A percentile compares a stretch with the other conserved stretches of the same genome.
phyloP scores from a whole-genome alignment of 2,888 invertebrate species.

The Erebia palarica region DNA sequence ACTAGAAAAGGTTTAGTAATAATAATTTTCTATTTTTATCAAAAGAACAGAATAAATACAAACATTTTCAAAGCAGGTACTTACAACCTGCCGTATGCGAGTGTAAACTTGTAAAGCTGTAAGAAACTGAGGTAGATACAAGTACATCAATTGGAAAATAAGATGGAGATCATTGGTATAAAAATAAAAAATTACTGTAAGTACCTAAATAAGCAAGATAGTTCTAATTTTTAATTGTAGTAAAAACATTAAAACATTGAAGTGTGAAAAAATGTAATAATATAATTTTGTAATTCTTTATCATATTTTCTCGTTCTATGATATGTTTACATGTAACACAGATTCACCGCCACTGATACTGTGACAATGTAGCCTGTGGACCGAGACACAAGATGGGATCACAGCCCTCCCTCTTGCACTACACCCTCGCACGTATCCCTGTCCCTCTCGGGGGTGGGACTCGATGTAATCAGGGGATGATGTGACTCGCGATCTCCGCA shows the following conservation, averaged over 20 bases:
- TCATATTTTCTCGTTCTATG: slow-evolving; percentile 7
- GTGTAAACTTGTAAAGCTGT: too few species aligned
- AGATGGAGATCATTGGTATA: too few species aligned
- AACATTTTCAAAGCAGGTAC: too few species aligned
- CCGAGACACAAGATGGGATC: slow-evolving; percentile 85
- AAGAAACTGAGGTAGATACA: not conserved
- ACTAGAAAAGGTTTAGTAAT: too few species aligned
- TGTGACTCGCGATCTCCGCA: slow-evolving; percentile 81
- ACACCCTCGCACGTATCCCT: slow-evolving; percentile 36
- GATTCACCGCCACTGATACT: slow-evolving; percentile 67
- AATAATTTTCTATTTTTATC: not conserved
- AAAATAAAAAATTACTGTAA: not conserved
- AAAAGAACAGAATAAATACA: too few species aligned
- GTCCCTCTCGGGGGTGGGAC: slow-evolving; percentile 76
- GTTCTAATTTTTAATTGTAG: not conserved
- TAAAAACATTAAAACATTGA: not conserved
- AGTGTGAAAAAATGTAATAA: not conserved
- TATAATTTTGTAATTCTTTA: not conserved
- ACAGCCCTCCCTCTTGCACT: slow-evolving; percentile 65
- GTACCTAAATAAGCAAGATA: not conserved
- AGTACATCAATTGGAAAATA: not conserved
- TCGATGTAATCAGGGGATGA: slow-evolving; percentile 82
- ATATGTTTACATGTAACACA: slow-evolving; percentile 62
- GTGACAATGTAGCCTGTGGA: slow-evolving; percentile 82
- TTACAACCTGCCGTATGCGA: too few species aligned